phyloP scores from a whole-genome alignment of 1,140 invertebrate genomes.

The Ooceraea biroi region DNA sequence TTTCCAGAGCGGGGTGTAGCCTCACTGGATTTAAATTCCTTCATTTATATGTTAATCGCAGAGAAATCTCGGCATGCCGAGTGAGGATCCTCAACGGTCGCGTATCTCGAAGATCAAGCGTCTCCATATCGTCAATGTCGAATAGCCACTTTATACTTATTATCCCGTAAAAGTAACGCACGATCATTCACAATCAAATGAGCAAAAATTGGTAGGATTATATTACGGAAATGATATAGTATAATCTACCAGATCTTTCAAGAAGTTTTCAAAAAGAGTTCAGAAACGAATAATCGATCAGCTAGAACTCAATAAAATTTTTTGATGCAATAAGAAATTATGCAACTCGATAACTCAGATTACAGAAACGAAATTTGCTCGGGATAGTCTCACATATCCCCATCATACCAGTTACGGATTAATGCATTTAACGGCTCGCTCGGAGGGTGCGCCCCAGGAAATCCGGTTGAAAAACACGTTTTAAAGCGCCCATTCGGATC shows the following conservation, averaged over 20 bases:
- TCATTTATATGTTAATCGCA: conserved; percentile 56
- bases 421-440: conserved; percentile 7
- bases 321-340: too few species aligned
- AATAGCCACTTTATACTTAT: conserved; percentile 14
- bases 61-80: conserved; percentile 32
- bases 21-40: conserved; percentile 55
- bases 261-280: too few species aligned
- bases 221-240: too few species aligned
- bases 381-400: too few species aligned
- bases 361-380: too few species aligned
- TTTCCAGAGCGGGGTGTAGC: conserved; percentile 4
- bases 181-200: background rate
- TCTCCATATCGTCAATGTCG: background rate
- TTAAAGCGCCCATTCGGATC: conserved; percentile 12
- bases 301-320: too few species aligned
- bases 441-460: background rate
- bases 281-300: too few species aligned
- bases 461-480: conserved; percentile 24
- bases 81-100: background rate
- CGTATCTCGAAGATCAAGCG: conserved; percentile 6
- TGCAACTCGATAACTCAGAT: too few species aligned
- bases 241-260: too few species aligned
- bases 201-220: too few species aligned
- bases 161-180: conserved; percentile 3
- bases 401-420: conserved; percentile 3